Percentiles rank a stretch among this genome's conserved stretches.
Evolutionary conservation across 1,140 invertebrate genomes (phyloP).

Genomic region (Elymnias hypermnestra): DNA sequence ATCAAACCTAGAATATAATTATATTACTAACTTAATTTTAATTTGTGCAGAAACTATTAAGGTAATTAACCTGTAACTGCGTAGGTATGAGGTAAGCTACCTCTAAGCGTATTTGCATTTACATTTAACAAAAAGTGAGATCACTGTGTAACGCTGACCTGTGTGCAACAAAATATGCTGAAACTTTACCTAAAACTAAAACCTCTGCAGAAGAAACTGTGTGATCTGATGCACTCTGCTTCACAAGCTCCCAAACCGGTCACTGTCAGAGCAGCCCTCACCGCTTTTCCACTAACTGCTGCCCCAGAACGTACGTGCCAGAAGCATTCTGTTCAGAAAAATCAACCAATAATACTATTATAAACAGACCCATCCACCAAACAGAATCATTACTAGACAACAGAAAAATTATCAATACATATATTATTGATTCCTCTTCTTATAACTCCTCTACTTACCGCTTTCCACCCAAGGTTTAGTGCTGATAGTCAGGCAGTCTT

Average conservation of each 20-base stretch:
- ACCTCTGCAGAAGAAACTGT: conserved; percentile 84
- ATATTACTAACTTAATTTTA: no score
- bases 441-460: no score
- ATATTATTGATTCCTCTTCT: background rate
- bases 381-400: background rate
- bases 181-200: conserved; percentile 85
- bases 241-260: conserved; percentile 85
- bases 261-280: conserved; percentile 79
- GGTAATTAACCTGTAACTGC: no score
- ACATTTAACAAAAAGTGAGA: no score
- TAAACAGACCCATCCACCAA: no score
- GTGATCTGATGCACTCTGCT: conserved; percentile 81
- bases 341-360: background rate
- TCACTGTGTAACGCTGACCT: no score
- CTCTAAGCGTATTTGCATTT: no score
- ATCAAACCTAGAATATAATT: conserved; percentile 76
- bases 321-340: conserved; percentile 82
- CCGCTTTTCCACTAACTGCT: conserved; percentile 78
- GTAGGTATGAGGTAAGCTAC: no score
- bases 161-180: no score
- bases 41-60: no score
- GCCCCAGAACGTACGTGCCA: conserved; percentile 85
- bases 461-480: conserved; percentile 56
- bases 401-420: background rate
- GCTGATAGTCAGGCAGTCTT: conserved; percentile 65